Conservation (phyloP, 1,140 invertebrate genomes). For the Halesus radiatus region DNA sequence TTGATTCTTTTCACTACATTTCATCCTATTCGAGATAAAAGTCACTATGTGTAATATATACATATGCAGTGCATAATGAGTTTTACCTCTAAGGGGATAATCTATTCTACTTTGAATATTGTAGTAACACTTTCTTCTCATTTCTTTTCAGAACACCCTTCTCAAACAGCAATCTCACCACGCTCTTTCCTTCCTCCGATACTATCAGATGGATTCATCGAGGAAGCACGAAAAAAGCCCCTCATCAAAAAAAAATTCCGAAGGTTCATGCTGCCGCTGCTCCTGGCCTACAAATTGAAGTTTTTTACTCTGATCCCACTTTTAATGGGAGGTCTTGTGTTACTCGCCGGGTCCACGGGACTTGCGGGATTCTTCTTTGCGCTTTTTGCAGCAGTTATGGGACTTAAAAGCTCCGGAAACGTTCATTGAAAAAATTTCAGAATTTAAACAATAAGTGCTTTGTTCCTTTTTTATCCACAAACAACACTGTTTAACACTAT, state of each 20-base stretch:
- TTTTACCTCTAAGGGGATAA: too few species aligned
- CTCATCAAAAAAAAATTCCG: slow-evolving; percentile 75
- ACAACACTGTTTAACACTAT: too few species aligned
- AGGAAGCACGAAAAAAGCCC: slow-evolving; percentile 58
- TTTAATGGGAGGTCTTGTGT: slow-evolving; percentile 79
- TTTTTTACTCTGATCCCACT: slow-evolving; percentile 84
- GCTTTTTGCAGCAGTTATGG: slow-evolving; percentile 78
- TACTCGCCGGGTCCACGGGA: slow-evolving; percentile 81
- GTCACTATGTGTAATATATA: too few species aligned
- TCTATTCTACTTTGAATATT: too few species aligned
- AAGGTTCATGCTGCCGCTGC: slow-evolving; percentile 79
- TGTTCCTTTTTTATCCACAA: too few species aligned
- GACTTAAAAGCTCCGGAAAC: slow-evolving; percentile 63
- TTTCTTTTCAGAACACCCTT: neutral
- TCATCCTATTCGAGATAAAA: too few species aligned
- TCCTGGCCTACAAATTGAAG: slow-evolving; percentile 86
- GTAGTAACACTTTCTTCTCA: neutral
- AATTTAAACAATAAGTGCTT: too few species aligned
- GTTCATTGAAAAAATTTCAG: neutral
- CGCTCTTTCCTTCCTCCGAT: neutral
- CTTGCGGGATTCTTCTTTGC: slow-evolving; percentile 89
- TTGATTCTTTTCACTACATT: too few species aligned
- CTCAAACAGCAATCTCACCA: neutral
- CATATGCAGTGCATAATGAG: too few species aligned
- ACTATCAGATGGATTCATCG: neutral